Evolutionary conservation across 2,113 vertebrate species (phyloP), one percentile per base, ranked within the genome.

Genomic region (Syngnathus scovelli): DNA sequence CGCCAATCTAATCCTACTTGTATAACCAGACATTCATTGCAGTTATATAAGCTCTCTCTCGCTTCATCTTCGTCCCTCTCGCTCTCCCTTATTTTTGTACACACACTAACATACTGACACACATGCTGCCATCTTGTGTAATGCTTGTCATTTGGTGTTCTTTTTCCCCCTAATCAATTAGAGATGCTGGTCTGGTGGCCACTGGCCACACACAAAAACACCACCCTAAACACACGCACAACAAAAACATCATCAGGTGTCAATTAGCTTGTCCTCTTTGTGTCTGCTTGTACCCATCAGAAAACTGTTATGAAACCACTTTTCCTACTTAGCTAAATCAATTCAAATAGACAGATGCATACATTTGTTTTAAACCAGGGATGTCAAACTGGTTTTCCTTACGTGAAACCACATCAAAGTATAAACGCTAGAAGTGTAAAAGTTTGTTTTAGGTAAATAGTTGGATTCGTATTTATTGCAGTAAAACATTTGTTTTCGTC

Each of bases 21-120:
- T 87, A 83, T 90, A 98, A 96, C 89, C 93, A 92, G 82, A 92
- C 93, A 84, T 94, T 94, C 51, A 94, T 92, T 78, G 7, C 90
- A 93, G 80, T 89, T 89, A 85, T 78, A 87, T 88, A 89, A 93
- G 92, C 74, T 85, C 91, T 74, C 89, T 93, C 85, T 92, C 92
- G 72, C 87, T 92, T 78, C 89, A 91, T 70, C 93, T 33, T 21
- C 19, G 8, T n/a, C 49, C 49, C 92, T 74, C 87, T 92, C 77
- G 89, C 91, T 70, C 93, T 91, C n/a, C 91, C 93, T 77, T 84
- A 93, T 41, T 37, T 55, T 61, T 58, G 39, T 8, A 46, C 65
- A 54, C 70, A 74, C 61, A 70, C 80, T 71, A 70, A 67, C 71
- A 67, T 27, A 68, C 75, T 78, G 15, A 73, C 58, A 27, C 7